Evolutionary conservation across 1,140 invertebrate genomes (phyloP).

Genomic region (Drosophila erecta): DNA sequence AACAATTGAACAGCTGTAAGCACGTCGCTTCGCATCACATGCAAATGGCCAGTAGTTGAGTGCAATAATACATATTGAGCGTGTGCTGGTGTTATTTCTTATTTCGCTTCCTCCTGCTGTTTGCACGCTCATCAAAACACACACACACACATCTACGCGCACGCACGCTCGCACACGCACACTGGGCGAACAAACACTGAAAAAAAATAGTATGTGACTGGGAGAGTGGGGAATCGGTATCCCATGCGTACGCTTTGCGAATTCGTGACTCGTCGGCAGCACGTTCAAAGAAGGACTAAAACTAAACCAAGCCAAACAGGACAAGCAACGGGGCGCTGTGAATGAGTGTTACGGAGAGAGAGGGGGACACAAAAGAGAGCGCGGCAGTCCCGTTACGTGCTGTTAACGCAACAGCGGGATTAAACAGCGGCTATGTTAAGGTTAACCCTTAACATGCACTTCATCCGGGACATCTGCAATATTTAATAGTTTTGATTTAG

Average conservation of each 20-base stretch:
- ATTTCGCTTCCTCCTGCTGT: conserved; percentile 18
- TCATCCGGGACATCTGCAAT: background rate
- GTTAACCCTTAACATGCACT: conserved; percentile 21
- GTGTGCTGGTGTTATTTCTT: conserved; percentile 54
- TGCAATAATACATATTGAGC: conserved; percentile 15
- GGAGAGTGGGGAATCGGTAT: conserved; percentile 20
- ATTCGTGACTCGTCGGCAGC: conserved; percentile 59
- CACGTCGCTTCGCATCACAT: conserved; percentile 17
- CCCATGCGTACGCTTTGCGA: conserved; percentile 57
- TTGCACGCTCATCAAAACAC: conserved; percentile 34
- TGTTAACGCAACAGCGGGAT: conserved; percentile 20
- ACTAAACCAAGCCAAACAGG: conserved; percentile 29
- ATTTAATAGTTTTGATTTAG: background rate
- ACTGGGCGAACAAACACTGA: conserved; percentile 62
- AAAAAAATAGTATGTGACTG: conserved; percentile 61
- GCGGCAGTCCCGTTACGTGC: background rate
- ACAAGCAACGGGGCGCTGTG: conserved; percentile 17
- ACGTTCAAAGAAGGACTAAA: conserved; percentile 59
- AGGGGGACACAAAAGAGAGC: background rate
- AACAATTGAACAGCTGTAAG: conserved; percentile 29
- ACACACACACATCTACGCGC: conserved; percentile 1
- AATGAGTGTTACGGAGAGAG: background rate
- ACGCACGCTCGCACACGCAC: conserved; percentile 31
- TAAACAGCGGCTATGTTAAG: background rate
- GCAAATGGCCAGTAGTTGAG: conserved; percentile 1